Percentiles rank a stretch among this genome's conserved stretches.
Evolutionary conservation across 92 coral and sea anemone species (phyloP).

Genomic region (Montipora capitata): DNA sequence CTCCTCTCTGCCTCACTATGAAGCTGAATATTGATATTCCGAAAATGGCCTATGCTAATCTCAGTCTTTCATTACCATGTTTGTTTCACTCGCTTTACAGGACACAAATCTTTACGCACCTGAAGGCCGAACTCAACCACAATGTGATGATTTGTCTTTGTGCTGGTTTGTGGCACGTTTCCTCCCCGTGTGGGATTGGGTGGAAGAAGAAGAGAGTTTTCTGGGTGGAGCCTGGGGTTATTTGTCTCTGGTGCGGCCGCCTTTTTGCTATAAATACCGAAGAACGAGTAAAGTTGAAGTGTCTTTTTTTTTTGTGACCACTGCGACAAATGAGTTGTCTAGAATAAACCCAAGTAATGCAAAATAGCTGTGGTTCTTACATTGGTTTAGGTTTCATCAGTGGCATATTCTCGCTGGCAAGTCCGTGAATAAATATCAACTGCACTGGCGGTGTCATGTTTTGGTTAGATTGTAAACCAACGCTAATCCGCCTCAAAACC

Average conservation of each 20-base stretch:
- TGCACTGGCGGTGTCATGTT: conserved; percentile 78
- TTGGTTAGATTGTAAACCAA: conserved; percentile 88
- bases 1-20: too few species aligned
- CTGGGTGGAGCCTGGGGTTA: conserved; percentile 67
- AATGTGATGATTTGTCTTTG: conserved; percentile 90
- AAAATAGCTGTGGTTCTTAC: conserved; percentile 30
- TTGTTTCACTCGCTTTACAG: background rate
- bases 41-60: too few species aligned
- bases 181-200: conserved; percentile 86
- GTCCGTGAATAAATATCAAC: conserved; percentile 87
- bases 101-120: conserved; percentile 49
- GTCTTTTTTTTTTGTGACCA: too few species aligned
- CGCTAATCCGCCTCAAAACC: conserved; percentile 86
- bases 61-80: too few species aligned
- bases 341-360: background rate
- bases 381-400: conserved; percentile 61
- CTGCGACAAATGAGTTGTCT: background rate
- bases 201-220: conserved; percentile 77
- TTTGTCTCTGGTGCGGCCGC: conserved; percentile 27
- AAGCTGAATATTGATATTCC: too few species aligned
- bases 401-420: conserved; percentile 86
- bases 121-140: conserved; percentile 94
- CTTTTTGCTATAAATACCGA: conserved; percentile 45
- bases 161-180: conserved; percentile 83
- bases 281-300: background rate